These are phyloP conservation scores for Cybosia mesomella DNA, from an alignment of 2,888 invertebrate species.

Conservation along the genomic window DNA sequence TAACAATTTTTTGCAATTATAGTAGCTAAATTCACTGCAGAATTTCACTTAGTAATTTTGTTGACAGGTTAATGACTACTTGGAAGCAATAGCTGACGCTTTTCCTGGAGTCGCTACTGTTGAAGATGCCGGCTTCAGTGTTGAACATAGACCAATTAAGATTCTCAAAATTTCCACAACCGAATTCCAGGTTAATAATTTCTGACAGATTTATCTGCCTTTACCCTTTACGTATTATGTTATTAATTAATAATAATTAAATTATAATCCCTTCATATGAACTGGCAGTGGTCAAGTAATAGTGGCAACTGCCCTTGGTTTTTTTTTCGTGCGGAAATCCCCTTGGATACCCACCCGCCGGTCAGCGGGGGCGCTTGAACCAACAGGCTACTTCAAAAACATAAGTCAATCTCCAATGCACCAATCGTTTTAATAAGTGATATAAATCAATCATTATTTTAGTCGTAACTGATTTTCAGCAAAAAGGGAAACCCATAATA, in stretches of 20 bases:
- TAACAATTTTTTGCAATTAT: too few species aligned
- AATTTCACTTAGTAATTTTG: background rate
- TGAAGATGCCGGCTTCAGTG: slow-evolving; percentile 82
- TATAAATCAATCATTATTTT: background rate
- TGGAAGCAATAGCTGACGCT: slow-evolving; percentile 63
- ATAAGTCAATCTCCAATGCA: too few species aligned
- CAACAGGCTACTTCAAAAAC: too few species aligned
- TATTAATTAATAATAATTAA: too few species aligned
- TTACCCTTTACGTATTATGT: too few species aligned
- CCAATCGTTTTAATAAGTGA: too few species aligned
- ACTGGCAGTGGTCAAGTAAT: too few species aligned
- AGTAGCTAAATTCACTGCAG: background rate
- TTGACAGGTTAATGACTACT: slow-evolving; percentile 68
- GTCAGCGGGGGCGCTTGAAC: too few species aligned
- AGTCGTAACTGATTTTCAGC: slow-evolving; percentile 48
- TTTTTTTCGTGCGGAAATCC: too few species aligned
- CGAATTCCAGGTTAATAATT: slow-evolving; percentile 68
- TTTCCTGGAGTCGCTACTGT: slow-evolving; percentile 67
- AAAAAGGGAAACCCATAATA: slow-evolving; percentile 82
- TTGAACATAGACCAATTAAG: slow-evolving; percentile 86
- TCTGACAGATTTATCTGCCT: background rate
- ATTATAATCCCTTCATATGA: too few species aligned
- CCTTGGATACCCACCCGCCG: too few species aligned
- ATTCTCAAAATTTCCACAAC: slow-evolving; percentile 87
- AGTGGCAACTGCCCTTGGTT: too few species aligned